These are phyloP conservation scores for Bradysia coprophila DNA, from an alignment of 1,140 invertebrate species.

Conservation along the genomic window DNA sequence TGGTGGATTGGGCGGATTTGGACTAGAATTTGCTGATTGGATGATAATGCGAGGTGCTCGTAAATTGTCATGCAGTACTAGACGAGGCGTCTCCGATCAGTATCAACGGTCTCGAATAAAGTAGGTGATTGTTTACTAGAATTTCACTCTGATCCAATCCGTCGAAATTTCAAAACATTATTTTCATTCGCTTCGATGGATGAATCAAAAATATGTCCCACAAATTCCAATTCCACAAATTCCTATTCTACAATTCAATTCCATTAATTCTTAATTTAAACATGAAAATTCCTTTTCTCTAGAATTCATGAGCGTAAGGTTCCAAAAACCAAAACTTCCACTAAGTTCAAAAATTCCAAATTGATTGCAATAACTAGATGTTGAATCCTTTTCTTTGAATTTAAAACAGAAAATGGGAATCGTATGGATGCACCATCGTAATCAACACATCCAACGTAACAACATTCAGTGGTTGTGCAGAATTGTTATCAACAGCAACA, in stretches of 20 bases:
- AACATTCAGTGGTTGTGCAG: slow-evolving; percentile 34
- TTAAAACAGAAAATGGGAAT: slow-evolving; percentile 39
- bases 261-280: too few relatives aligned
- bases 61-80: slow-evolving; percentile 61
- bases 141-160: too few relatives aligned
- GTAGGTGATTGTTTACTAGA: too few relatives aligned
- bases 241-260: too few relatives aligned
- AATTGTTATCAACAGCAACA: slow-evolving; percentile 39
- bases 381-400: background rate
- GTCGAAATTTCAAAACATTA: too few relatives aligned
- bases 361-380: too few relatives aligned
- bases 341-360: too few relatives aligned
- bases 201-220: too few relatives aligned
- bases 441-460: slow-evolving; percentile 45
- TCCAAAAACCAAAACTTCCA: too few relatives aligned
- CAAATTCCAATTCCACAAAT: too few relatives aligned
- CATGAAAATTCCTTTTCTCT: too few relatives aligned
- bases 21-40: slow-evolving; percentile 81
- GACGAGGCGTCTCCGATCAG: slow-evolving; percentile 54
- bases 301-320: too few relatives aligned
- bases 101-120: slow-evolving; percentile 54
- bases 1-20: slow-evolving; percentile 78
- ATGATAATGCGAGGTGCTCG: slow-evolving; percentile 58
- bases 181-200: slow-evolving; percentile 57
- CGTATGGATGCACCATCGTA: slow-evolving; percentile 36